Evolutionary conservation across 1,140 invertebrate genomes (phyloP).

Genomic region (Lerema accius): DNA sequence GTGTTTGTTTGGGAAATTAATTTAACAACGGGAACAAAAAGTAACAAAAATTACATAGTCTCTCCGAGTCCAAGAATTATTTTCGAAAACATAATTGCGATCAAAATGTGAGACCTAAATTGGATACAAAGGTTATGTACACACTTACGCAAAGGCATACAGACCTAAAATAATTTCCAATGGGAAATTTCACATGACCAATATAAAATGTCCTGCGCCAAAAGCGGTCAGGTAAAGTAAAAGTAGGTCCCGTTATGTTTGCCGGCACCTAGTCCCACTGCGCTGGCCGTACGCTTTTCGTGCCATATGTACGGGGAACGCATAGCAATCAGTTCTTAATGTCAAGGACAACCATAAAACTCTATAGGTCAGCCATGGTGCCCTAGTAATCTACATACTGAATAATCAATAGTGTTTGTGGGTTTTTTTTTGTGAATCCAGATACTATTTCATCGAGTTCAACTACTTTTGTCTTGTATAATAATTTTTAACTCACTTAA

Average conservation of each 20-base stretch:
- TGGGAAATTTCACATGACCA: background rate
- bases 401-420: constrained; percentile 10
- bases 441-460: too few species aligned
- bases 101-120: background rate
- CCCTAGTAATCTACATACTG: constrained; percentile 34
- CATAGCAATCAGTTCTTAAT: constrained; percentile 30
- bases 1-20: background rate
- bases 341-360: constrained; percentile 51
- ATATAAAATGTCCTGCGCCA: constrained; percentile 4
- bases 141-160: background rate
- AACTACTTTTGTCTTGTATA: too few species aligned
- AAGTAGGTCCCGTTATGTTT: constrained; percentile 34
- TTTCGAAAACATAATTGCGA: too few species aligned
- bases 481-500: background rate
- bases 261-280: background rate
- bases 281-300: constrained; percentile 20
- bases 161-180: background rate
- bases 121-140: too few species aligned
- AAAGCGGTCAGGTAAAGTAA: constrained; percentile 34
- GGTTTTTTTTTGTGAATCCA: background rate
- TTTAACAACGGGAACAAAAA: background rate
- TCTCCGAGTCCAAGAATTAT: too few species aligned
- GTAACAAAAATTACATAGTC: too few species aligned
- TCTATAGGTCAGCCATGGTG: constrained; percentile 18
- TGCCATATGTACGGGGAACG: constrained; percentile 15